Conservation (phyloP, 2,888 invertebrate species). For the Alsophila aescularia region DNA sequence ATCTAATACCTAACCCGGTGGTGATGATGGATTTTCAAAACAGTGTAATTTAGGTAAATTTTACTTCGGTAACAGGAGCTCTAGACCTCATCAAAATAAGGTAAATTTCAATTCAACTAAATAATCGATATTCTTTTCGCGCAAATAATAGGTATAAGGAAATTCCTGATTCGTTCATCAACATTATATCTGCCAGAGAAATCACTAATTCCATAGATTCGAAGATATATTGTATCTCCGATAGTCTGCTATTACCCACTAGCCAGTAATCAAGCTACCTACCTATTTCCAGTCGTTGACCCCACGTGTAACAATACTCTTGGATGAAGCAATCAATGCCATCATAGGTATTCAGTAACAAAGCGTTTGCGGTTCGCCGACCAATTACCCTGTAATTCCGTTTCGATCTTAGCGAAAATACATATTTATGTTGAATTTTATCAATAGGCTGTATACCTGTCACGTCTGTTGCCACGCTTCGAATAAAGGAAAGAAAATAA, state of each 20-base stretch:
- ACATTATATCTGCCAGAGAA: conserved; percentile 3
- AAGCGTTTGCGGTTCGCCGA: conserved; percentile 69
- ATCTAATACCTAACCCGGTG: no score
- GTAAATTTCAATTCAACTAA: no score
- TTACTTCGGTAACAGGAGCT: no score
- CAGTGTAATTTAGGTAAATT: no score
- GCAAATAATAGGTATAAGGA: neutral
- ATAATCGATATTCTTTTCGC: neutral
- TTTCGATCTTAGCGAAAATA: conserved; percentile 69
- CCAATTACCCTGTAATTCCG: conserved; percentile 68
- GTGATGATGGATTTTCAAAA: no score
- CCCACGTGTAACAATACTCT: conserved; percentile 26
- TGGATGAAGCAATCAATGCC: conserved; percentile 38
- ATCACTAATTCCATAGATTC: conserved; percentile 12
- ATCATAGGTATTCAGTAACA: conserved; percentile 37
- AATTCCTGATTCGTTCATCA: conserved; percentile 6
- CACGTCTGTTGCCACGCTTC: conserved; percentile 34
- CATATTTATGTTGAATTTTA: conserved; percentile 13
- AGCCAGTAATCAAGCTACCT: conserved; percentile 18
- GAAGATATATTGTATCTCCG: conserved; percentile 10
- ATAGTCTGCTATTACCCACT: neutral
- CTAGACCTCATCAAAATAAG: no score
- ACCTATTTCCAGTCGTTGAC: conserved; percentile 34
- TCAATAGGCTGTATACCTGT: conserved; percentile 55
- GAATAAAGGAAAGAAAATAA: neutral